These are phyloP conservation scores for Scaptomyza reducta DNA, from an alignment of 2,888 invertebrate genomes.

Conservation along the genomic window DNA sequence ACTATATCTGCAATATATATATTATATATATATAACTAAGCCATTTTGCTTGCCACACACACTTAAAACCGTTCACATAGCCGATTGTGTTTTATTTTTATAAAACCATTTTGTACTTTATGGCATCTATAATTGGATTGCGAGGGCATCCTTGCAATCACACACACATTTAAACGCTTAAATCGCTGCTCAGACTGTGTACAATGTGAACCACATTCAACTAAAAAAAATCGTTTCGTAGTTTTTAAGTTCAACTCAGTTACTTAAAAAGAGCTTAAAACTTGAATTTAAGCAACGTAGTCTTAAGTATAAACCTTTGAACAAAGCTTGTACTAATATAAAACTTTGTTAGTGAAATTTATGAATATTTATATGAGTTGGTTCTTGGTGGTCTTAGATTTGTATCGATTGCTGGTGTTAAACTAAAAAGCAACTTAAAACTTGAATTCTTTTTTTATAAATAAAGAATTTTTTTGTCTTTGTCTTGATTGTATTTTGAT, in stretches of 20 bases:
- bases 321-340: not conserved
- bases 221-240: not conserved
- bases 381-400: not conserved
- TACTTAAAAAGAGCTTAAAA: not conserved
- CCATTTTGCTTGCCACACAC: constrained; percentile 1
- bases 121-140: constrained; percentile 27
- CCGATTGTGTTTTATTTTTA: not conserved
- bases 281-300: not conserved
- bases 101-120: constrained; percentile 11
- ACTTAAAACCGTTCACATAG: not conserved
- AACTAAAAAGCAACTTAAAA: no score
- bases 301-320: not conserved
- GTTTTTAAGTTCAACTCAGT: not conserved
- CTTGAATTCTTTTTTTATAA: no score
- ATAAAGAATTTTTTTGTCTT: no score
- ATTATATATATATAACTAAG: not conserved
- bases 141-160: not conserved
- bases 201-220: not conserved
- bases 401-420: no score
- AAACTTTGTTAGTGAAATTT: not conserved
- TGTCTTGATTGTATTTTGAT: no score
- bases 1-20: constrained; percentile 8
- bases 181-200: not conserved
- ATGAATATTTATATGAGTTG: not conserved
- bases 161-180: not conserved